Conservation (phyloP, 2,888 invertebrate genomes). For the Chrysina gloriosa region DNA sequence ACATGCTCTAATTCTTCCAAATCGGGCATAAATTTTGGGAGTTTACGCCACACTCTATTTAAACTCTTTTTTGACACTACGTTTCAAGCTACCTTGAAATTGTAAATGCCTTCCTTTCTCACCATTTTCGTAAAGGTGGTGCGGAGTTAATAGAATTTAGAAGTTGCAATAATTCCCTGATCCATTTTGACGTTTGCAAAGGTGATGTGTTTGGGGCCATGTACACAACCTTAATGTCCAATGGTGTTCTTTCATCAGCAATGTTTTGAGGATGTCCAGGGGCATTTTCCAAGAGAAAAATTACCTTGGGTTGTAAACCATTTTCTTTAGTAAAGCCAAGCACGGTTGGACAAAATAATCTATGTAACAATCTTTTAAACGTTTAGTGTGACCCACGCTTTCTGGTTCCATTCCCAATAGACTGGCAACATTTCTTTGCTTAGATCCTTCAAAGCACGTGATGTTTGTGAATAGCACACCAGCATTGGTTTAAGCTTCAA, state of each 20-base stretch:
- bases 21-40: too few relatives aligned
- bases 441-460: constrained; percentile 44
- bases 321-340: too few relatives aligned
- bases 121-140: constrained; percentile 2
- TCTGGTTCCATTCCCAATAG: constrained; percentile 46
- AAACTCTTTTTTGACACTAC: background rate
- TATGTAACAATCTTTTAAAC: constrained; percentile 44
- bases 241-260: background rate
- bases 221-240: background rate
- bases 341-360: constrained; percentile 40
- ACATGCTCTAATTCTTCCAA: too few relatives aligned
- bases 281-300: constrained; percentile 42
- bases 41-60: background rate
- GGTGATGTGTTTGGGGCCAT: constrained; percentile 8
- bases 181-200: constrained; percentile 16
- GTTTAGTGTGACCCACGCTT: constrained; percentile 37
- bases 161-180: constrained; percentile 7
- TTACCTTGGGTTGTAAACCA: constrained; percentile 24
- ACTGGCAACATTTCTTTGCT: constrained; percentile 46
- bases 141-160: too few relatives aligned
- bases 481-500: constrained; percentile 54
- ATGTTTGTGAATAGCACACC: constrained; percentile 46
- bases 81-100: background rate
- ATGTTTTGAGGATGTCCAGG: constrained; percentile 35
- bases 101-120: background rate